Evolutionary conservation across 1,140 invertebrate genomes (phyloP).

Genomic region (Magallana angulata): DNA sequence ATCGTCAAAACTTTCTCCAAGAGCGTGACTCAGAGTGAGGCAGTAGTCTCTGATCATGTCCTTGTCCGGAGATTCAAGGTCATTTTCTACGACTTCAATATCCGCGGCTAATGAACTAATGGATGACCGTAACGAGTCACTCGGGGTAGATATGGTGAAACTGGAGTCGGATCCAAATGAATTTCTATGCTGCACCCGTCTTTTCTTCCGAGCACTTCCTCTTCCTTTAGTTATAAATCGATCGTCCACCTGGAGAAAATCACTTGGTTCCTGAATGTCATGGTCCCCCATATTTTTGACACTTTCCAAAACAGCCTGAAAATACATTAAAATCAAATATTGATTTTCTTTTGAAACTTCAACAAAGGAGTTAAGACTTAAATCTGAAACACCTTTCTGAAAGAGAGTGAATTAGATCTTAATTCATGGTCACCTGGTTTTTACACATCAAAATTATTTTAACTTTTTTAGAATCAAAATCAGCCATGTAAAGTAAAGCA

Average conservation of each 20-base stretch:
- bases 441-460: no score
- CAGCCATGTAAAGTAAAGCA: no score
- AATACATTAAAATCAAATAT: background rate
- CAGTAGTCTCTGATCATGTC: constrained; percentile 72
- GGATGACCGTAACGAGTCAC: constrained; percentile 65
- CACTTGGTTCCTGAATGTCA: constrained; percentile 54
- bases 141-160: constrained; percentile 74
- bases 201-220: constrained; percentile 55
- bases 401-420: no score
- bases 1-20: constrained; percentile 67
- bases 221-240: constrained; percentile 69
- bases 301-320: constrained; percentile 66
- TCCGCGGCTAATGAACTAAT: constrained; percentile 69
- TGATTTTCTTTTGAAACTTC: background rate
- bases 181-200: constrained; percentile 50
- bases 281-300: constrained; percentile 62
- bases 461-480: no score
- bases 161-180: constrained; percentile 67
- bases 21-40: constrained; percentile 67
- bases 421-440: no score
- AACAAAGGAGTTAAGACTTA: no score
- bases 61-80: constrained; percentile 70
- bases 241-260: constrained; percentile 71
- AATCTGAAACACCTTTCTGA: no score
- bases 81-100: constrained; percentile 59